Percentiles rank a stretch among this genome's conserved stretches.
phyloP scores from a whole-genome alignment of 2,113 vertebrate species.

The Cyanoliseus patagonus region DNA sequence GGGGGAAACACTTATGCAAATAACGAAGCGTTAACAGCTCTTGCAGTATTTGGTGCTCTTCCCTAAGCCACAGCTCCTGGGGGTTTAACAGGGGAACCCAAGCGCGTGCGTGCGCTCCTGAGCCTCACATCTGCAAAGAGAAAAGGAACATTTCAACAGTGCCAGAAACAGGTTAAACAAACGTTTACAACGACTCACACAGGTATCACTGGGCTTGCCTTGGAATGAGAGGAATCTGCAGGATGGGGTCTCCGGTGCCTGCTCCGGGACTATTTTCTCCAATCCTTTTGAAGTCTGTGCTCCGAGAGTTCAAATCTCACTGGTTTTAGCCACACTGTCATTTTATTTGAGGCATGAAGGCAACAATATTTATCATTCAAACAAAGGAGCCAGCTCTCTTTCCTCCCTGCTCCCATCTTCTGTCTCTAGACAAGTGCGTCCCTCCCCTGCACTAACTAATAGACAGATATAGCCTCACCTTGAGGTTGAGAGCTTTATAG shows the following conservation, averaged over 20 bases:
- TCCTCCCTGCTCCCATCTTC: background rate
- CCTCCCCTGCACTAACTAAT: constrained; percentile 20
- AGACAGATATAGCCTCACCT: background rate
- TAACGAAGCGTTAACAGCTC: background rate
- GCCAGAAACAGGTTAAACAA: background rate
- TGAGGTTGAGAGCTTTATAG: constrained; percentile 17
- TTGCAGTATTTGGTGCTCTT: background rate
- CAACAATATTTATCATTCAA: background rate
- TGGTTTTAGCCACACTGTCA: background rate
- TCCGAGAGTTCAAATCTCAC: background rate
- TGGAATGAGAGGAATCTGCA: background rate
- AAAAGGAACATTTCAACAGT: background rate
- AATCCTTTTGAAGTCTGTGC: background rate
- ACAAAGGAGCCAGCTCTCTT: background rate
- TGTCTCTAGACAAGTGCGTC: background rate
- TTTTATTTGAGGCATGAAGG: background rate
- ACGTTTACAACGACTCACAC: background rate
- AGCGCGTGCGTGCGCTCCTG: background rate
- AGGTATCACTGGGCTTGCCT: background rate
- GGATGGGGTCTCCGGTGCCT: background rate
- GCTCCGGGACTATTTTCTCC: background rate
- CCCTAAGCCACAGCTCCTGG: background rate
- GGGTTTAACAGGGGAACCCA: background rate
- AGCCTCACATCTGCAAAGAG: background rate
- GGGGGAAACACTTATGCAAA: background rate